Percentiles rank a stretch among this genome's conserved stretches.
Conservation (phyloP, 2,113 vertebrate genomes). For the Rhombomys opimus region DNA sequence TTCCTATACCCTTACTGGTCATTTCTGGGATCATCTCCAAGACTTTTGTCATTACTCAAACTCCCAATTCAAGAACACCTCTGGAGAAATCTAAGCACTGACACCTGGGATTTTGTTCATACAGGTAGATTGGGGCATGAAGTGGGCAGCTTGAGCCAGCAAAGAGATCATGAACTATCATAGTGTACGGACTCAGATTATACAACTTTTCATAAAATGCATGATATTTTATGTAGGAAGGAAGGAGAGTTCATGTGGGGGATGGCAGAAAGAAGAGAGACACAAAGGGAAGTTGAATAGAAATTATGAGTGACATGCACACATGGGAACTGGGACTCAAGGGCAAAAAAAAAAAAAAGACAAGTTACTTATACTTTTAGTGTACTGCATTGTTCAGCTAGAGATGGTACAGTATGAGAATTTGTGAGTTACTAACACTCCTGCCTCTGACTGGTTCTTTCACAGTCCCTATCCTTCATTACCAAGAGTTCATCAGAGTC, state of each 20-base stretch:
- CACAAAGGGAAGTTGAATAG: neutral
- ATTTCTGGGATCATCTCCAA: conserved; percentile 31
- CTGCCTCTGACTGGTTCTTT: neutral
- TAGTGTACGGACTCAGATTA: neutral
- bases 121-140: neutral
- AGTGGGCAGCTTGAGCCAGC: neutral
- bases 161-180: neutral
- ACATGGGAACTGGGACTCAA: neutral
- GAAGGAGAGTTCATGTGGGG: neutral
- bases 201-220: neutral
- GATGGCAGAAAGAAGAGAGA: neutral
- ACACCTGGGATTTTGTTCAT: neutral
- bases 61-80: neutral
- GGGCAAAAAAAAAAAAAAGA: neutral
- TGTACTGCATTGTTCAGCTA: neutral
- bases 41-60: neutral
- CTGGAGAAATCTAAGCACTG: neutral
- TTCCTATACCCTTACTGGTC: neutral
- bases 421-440: neutral
- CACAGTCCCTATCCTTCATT: neutral
- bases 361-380: neutral
- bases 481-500: neutral
- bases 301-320: neutral
- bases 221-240: neutral
- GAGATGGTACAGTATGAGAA: neutral